These are phyloP conservation scores for Philaenus spumarius DNA, from an alignment of 1,140 invertebrate species.

Conservation along the genomic window DNA sequence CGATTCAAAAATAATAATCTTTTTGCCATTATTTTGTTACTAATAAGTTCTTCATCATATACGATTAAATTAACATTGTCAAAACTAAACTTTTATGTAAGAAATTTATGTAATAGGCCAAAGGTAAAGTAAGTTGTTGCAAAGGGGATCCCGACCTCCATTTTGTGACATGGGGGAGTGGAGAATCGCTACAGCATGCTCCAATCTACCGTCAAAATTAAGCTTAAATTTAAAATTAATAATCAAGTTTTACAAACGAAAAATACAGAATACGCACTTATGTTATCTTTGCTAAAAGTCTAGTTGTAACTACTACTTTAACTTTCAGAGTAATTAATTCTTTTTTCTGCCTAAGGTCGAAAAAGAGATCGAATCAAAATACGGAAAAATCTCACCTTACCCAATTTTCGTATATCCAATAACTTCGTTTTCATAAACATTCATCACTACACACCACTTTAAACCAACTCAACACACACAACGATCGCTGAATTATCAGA, in stretches of 20 bases:
- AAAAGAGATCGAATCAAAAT: slow-evolving; percentile 18
- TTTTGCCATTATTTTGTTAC: no score
- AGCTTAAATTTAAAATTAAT: not conserved
- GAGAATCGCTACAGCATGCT: slow-evolving; percentile 45
- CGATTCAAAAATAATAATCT: no score
- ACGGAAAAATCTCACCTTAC: slow-evolving; percentile 19
- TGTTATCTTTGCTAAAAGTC: not conserved
- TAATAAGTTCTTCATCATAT: no score
- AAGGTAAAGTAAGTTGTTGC: slow-evolving; percentile 9
- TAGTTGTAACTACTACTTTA: not conserved
- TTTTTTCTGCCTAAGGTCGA: not conserved
- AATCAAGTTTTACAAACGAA: not conserved
- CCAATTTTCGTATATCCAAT: slow-evolving; percentile 22
- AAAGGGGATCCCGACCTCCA: slow-evolving; percentile 42
- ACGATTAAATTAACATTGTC: no score
- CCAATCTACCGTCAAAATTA: slow-evolving; percentile 40
- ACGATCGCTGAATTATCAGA: slow-evolving; percentile 7
- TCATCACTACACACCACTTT: slow-evolving; percentile 18
- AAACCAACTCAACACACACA: slow-evolving; percentile 20
- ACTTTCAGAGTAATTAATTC: not conserved
- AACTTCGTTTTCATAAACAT: slow-evolving; percentile 5
- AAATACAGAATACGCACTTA: not conserved
- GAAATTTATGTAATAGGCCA: not conserved
- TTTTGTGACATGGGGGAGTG: slow-evolving; percentile 51
- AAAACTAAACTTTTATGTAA: not conserved